Conservation (phyloP, 2,888 invertebrate species). For the Drosophila hamatofila region DNA sequence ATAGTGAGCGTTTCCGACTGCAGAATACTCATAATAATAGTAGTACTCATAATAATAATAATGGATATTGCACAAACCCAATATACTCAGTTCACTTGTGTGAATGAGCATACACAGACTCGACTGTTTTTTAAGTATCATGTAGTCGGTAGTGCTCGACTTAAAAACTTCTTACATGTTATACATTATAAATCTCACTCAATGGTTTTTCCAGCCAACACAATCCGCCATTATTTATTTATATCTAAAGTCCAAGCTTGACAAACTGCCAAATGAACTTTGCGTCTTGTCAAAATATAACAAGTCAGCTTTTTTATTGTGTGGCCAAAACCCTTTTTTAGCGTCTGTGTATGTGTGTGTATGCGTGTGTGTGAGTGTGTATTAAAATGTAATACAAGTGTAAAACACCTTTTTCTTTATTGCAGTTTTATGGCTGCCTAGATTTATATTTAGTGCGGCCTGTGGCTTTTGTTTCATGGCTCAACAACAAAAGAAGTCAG, state of each 20-base stretch:
- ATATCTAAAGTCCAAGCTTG: slow-evolving; percentile 1
- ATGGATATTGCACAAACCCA: no score
- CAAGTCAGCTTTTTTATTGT: slow-evolving; percentile 24
- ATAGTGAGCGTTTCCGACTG: no score
- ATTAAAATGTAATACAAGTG: slow-evolving; percentile 19
- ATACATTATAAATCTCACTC: not conserved
- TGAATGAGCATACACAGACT: no score
- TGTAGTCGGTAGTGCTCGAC: no score
- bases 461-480: slow-evolving; percentile 63
- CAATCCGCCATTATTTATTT: slow-evolving; percentile 9
- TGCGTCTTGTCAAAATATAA: slow-evolving; percentile 13
- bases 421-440: slow-evolving; percentile 70
- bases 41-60: no score
- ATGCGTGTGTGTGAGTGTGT: not conserved
- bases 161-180: no score
- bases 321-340: slow-evolving; percentile 14
- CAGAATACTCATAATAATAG: no score
- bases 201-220: not conserved
- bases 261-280: slow-evolving; percentile 23
- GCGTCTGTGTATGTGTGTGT: not conserved
- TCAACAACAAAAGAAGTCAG: slow-evolving; percentile 49
- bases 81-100: no score
- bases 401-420: slow-evolving; percentile 60
- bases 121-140: no score
- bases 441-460: slow-evolving; percentile 57